Evolutionary conservation across 2,797 vertebrate genomes (phyloP).

Genomic region (Gila robusta): DNA sequence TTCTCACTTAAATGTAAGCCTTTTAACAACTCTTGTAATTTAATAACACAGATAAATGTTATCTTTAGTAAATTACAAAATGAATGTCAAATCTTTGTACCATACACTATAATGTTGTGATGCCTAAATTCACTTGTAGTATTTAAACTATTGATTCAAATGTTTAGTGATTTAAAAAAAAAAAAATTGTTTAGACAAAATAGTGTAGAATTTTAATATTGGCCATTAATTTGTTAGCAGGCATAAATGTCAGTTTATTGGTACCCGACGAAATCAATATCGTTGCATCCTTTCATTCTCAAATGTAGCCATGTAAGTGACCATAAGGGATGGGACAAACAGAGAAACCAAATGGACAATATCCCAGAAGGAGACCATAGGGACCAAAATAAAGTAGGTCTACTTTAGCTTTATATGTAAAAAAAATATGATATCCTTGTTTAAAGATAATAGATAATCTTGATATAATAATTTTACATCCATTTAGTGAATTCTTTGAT

Average conservation of each 20-base stretch:
- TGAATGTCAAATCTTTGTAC: background rate
- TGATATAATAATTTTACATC: background rate
- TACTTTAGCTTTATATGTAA: background rate
- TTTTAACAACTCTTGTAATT: background rate
- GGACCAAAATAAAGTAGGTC: constrained; percentile 89
- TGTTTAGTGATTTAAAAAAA: background rate
- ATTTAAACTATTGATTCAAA: background rate
- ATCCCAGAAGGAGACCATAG: constrained; percentile 78
- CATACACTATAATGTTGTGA: background rate
- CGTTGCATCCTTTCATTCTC: constrained; percentile 40
- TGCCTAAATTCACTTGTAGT: background rate
- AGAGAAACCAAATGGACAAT: constrained; percentile 80
- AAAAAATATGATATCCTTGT: background rate
- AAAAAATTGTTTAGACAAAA: background rate
- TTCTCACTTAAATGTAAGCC: background rate
- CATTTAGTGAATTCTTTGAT: background rate
- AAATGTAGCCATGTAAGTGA: constrained; percentile 84
- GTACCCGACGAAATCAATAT: background rate
- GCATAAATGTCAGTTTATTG: background rate
- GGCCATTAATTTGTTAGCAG: no score
- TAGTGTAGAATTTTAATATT: background rate
- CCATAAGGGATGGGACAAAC: constrained; percentile 88
- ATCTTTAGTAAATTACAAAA: background rate
- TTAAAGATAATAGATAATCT: background rate
- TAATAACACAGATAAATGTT: background rate